Conservation (phyloP, 2,888 invertebrate genomes). For the Himalopsyche tibetana region DNA sequence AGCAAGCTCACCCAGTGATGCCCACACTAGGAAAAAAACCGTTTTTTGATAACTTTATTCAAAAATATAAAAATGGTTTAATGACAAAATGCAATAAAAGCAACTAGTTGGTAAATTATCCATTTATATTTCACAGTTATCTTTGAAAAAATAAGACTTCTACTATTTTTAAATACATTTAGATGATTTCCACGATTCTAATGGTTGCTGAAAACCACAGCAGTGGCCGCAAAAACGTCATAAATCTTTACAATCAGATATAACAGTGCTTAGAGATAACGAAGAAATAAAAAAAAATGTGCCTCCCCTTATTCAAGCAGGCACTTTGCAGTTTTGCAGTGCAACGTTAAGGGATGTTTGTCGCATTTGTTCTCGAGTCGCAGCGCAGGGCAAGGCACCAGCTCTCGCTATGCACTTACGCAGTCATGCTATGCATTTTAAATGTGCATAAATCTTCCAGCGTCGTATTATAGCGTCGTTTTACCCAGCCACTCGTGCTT, state of each 20-base stretch:
- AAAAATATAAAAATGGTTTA: no score
- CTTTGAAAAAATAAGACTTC: no score
- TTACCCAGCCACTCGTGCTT: slow-evolving; percentile 42
- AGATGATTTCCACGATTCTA: no score
- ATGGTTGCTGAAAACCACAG: no score
- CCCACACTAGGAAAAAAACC: no score
- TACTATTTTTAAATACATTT: no score
- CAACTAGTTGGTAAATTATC: no score
- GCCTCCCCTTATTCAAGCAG: background rate
- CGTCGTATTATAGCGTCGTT: slow-evolving; percentile 21
- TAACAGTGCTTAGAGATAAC: slow-evolving; percentile 1
- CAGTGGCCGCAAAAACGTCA: no score
- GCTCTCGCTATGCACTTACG: slow-evolving; percentile 39
- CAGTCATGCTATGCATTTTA: slow-evolving; percentile 53
- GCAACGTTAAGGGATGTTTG: slow-evolving; percentile 18
- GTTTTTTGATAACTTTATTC: no score
- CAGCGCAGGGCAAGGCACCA: background rate
- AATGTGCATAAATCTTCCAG: slow-evolving; percentile 52
- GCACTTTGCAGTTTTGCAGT: slow-evolving; percentile 27
- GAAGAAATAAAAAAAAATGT: background rate
- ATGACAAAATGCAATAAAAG: no score
- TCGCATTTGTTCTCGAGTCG: slow-evolving; percentile 33
- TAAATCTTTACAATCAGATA: background rate
- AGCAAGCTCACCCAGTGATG: no score
- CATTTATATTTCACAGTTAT: no score